A percentile compares a stretch with the other conserved stretches of the same genome.
Conservation (phyloP, 2,113 vertebrate species). For the Dinomys branickii region DNA sequence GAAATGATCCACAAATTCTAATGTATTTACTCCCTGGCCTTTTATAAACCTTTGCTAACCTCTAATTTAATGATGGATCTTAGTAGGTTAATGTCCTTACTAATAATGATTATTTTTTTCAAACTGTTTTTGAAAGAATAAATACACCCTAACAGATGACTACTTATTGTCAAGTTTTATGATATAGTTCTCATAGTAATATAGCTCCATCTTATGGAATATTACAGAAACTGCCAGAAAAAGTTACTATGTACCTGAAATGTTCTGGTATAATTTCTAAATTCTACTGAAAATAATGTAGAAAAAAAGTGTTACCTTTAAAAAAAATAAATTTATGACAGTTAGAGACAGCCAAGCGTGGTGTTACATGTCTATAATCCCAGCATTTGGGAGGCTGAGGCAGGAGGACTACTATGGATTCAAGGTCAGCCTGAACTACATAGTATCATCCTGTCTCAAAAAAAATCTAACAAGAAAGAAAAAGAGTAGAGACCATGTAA, state of each 20-base stretch:
- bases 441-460: neutral
- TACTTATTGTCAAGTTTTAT: neutral
- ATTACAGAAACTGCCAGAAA: constrained; percentile 42
- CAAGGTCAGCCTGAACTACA: neutral
- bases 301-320: neutral
- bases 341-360: neutral
- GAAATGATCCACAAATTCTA: neutral
- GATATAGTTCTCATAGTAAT: constrained; percentile 27
- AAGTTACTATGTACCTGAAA: neutral
- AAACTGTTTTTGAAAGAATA: constrained; percentile 18
- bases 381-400: neutral
- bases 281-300: constrained; percentile 17
- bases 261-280: neutral
- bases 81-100: neutral
- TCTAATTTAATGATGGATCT: constrained; percentile 24
- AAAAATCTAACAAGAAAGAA: neutral
- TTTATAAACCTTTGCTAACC: neutral
- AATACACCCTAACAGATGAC: neutral
- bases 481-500: neutral
- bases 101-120: neutral
- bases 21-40: neutral
- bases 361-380: neutral
- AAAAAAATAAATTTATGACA: constrained; percentile 1
- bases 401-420: neutral
- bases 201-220: constrained; percentile 71